Evolutionary conservation across 2,888 invertebrate genomes (phyloP).

Genomic region (Netelia virgata): DNA sequence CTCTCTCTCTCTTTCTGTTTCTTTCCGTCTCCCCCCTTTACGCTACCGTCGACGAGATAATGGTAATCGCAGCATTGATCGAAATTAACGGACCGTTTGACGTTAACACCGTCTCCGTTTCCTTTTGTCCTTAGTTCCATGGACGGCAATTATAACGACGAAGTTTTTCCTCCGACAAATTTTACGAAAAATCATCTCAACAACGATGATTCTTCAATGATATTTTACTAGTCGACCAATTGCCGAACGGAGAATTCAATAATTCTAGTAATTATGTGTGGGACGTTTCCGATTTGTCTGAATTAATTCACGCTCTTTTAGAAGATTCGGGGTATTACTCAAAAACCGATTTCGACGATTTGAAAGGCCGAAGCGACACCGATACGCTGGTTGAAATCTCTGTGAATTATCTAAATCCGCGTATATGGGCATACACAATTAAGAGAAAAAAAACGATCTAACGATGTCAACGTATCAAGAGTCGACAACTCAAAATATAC

Average conservation of each 20-base stretch:
- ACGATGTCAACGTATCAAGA: too few species aligned
- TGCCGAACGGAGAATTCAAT: background rate
- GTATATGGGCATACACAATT: too few species aligned
- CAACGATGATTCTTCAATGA: background rate
- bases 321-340: too few species aligned
- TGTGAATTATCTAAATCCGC: too few species aligned
- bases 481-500: too few species aligned
- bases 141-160: background rate
- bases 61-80: slow-evolving; percentile 26
- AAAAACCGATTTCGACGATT: too few species aligned
- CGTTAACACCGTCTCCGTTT: slow-evolving; percentile 5
- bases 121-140: slow-evolving; percentile 21
- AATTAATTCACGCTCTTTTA: too few species aligned
- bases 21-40: too few species aligned
- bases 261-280: background rate
- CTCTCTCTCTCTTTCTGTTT: too few species aligned
- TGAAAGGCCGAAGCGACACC: too few species aligned
- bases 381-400: too few species aligned
- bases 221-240: background rate
- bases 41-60: slow-evolving; percentile 9
- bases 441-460: too few species aligned
- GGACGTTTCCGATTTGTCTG: background rate
- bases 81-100: slow-evolving; percentile 29
- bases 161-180: background rate
- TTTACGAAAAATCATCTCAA: background rate